Percentiles rank a stretch among this genome's conserved stretches.
Evolutionary conservation across 1,140 invertebrate genomes (phyloP).

Genomic region (Protaetia brevitarsis): DNA sequence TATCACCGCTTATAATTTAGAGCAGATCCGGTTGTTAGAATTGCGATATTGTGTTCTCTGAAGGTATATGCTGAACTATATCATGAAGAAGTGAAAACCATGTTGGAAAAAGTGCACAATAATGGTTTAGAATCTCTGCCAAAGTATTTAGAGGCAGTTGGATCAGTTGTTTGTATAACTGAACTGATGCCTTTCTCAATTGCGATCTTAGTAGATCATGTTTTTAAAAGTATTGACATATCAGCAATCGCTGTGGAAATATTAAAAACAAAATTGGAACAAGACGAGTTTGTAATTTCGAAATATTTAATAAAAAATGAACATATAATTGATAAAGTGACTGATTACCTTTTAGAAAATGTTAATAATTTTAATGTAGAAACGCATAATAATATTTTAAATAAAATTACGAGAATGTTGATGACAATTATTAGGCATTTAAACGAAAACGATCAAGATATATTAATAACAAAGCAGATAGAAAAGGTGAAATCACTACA

Average conservation of each 20-base stretch:
- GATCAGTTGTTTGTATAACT: background rate
- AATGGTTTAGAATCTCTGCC: conserved; percentile 24
- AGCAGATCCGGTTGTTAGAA: conserved; percentile 38
- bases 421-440: background rate
- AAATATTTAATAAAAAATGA: conserved; percentile 12
- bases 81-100: conserved; percentile 46
- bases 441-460: background rate
- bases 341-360: background rate
- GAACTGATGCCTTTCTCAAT: conserved; percentile 25
- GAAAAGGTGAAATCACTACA: background rate
- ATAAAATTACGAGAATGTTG: background rate
- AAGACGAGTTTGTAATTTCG: conserved; percentile 21
- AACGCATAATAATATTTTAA: background rate
- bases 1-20: conserved; percentile 46
- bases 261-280: conserved; percentile 24
- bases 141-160: conserved; percentile 32
- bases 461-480: background rate
- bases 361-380: background rate
- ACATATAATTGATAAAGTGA: background rate
- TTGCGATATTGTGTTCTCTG: conserved; percentile 43
- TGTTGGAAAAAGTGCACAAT: conserved; percentile 42
- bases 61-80: conserved; percentile 46
- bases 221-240: conserved; percentile 8
- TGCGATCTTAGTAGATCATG: conserved; percentile 27
- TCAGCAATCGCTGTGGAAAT: conserved; percentile 2